Conservation (phyloP, 1,140 invertebrate genomes). For the Achatina immaculata region DNA sequence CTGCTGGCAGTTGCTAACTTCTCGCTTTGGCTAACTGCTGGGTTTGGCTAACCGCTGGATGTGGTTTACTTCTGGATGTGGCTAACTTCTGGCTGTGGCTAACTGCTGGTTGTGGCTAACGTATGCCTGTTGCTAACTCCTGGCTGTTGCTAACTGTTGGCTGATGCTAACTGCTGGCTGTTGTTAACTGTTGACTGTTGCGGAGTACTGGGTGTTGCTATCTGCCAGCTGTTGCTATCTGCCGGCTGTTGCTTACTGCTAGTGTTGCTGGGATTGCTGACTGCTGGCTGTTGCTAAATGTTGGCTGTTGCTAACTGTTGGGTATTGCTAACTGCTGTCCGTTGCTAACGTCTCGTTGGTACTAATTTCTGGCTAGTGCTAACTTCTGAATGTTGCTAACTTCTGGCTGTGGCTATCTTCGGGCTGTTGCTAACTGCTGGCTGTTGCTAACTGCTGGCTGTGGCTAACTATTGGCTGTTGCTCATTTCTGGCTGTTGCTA, state of each 20-base stretch:
- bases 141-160: not conserved
- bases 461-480: not conserved
- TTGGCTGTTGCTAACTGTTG: too few relatives aligned
- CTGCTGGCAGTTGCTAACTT: too few relatives aligned
- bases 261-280: too few relatives aligned
- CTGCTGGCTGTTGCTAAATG: not conserved
- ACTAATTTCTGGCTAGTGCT: not conserved
- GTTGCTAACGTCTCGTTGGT: not conserved
- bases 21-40: not conserved
- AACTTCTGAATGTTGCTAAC: not conserved
- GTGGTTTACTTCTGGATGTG: not conserved
- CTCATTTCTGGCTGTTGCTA: not conserved
- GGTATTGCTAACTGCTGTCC: not conserved
- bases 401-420: not conserved
- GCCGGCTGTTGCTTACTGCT: not conserved
- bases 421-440: not conserved
- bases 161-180: not conserved
- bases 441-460: not conserved
- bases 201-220: too few relatives aligned
- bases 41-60: not conserved
- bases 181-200: too few relatives aligned
- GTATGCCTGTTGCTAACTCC: not conserved
- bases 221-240: too few relatives aligned
- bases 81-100: not conserved
- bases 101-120: not conserved